These are phyloP conservation scores for Esox niger DNA, from an alignment of 2,113 vertebrate genomes.

Conservation along the genomic window DNA sequence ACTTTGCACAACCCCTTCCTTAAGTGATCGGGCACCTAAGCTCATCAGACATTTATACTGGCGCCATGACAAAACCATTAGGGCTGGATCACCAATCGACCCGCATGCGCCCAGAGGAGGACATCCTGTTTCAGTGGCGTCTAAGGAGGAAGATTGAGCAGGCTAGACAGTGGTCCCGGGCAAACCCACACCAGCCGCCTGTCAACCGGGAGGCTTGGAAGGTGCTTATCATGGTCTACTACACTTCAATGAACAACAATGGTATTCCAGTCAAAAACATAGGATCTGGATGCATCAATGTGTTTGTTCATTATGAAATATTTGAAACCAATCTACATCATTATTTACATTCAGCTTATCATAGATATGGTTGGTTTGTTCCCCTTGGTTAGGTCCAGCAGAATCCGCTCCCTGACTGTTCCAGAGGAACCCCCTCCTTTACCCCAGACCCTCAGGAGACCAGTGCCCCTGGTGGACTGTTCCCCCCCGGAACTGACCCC, in stretches of 20 bases:
- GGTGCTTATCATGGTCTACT: conserved; percentile 31
- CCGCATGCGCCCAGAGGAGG: conserved; percentile 71
- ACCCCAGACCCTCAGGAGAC: conserved; percentile 19
- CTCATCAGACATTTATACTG: conserved; percentile 14
- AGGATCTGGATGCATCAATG: no score
- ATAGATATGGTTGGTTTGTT: background rate
- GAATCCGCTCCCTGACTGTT: conserved; percentile 15
- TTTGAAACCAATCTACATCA: no score
- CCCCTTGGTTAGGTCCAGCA: conserved; percentile 24
- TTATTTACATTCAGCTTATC: no score
- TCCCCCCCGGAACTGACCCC: conserved; percentile 20
- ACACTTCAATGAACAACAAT: no score
- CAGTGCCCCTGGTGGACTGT: conserved; percentile 5
- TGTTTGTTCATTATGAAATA: background rate
- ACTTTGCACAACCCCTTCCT: conserved; percentile 11
- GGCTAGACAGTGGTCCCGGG: conserved; percentile 55
- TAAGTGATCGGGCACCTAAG: conserved; percentile 23
- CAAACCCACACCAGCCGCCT: conserved; percentile 17
- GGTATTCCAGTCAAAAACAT: no score
- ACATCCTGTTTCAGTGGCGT: conserved; percentile 90
- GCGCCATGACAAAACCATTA: background rate
- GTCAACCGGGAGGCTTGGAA: conserved; percentile 30
- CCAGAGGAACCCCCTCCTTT: conserved; percentile 20
- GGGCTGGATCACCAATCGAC: conserved; percentile 4
- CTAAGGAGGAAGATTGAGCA: conserved; percentile 83